phyloP scores from a whole-genome alignment of 2,797 vertebrate species.

The Yasuhikotakia modesta region DNA sequence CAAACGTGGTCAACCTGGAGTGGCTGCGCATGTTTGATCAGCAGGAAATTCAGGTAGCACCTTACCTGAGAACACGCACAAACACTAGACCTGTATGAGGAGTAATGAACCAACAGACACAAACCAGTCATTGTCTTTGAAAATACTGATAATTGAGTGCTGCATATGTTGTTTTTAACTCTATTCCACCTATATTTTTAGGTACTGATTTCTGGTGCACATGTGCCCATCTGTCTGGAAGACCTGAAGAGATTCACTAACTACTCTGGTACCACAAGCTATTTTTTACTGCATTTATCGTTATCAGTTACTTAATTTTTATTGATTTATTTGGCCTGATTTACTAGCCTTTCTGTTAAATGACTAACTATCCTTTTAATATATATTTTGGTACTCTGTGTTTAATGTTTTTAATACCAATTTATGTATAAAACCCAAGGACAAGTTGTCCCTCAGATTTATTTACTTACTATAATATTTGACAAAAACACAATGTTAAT shows the following conservation, averaged over 20 bases:
- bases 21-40: conserved; percentile 99
- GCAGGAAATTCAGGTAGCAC: conserved; percentile 93
- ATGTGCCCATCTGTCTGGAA: conserved; percentile 93
- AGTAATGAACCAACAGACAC: background rate
- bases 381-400: too few species aligned
- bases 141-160: background rate
- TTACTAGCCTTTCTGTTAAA: too few species aligned
- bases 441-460: too few species aligned
- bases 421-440: too few species aligned
- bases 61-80: background rate
- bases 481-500: too few species aligned
- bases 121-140: background rate
- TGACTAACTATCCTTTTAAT: too few species aligned
- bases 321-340: too few species aligned
- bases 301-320: background rate
- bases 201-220: conserved; percentile 97
- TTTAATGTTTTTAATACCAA: too few species aligned
- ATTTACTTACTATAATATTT: too few species aligned
- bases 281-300: background rate
- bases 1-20: conserved; percentile 94
- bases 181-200: conserved; percentile 56
- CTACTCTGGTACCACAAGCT: conserved; percentile 85
- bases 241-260: conserved; percentile 97
- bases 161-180: too few species aligned
- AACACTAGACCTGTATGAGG: background rate